Base-by-base conservation (phyloP, 2,888 invertebrate species). In the Marasmarcha lunaedactyla region DNA sequence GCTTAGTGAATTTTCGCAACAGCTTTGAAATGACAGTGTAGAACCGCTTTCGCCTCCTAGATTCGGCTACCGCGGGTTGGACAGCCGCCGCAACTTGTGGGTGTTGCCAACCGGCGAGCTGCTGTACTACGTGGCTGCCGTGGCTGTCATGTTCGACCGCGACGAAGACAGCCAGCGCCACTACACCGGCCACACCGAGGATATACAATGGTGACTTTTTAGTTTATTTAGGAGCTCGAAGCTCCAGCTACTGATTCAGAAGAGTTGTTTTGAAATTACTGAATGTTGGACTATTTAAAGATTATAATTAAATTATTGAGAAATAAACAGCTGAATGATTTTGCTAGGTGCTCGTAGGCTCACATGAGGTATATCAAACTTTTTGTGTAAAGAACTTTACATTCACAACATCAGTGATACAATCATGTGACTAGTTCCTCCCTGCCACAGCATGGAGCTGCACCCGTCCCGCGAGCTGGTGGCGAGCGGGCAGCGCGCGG, bases 71-170 rank as follows among this genome's bases (percentile, higher is more conserved):
- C 89, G 97, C 43, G 97, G 98, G 0, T 89, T 91, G 7, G 97
- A 97, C 71, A 90, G 94, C 3, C 87, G 93, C 9, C 88, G 90
- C 51, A 98, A 98, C 73, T 85, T 98, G 25, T 95, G 95, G 92
- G 93, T 94, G 15, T 77, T 98, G 39, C 95, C 96, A 0, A 95
- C 96, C 0, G 97, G 97, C 0, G 98, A 98, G 69, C 85, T 97
- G 6, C 83, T 96, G 33, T 97, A 96, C 71, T 94, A 91, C 63
- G 95, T 96, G n/a, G 95, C 95, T 0, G 93, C 95, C 0, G 92
- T 96, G 0, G 96, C 94, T 0, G 89, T 97, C 15, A 87, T 97
- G 72, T 93, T 91, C 60, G 94, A 96, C 65, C 86, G 93, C 36
- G 92, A 92, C 46, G 92, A 93, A 63, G 94, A 95, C 58, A 86